phyloP scores from a whole-genome alignment of 2,888 invertebrate species.

The Caenorhabditis sp. region DNA sequence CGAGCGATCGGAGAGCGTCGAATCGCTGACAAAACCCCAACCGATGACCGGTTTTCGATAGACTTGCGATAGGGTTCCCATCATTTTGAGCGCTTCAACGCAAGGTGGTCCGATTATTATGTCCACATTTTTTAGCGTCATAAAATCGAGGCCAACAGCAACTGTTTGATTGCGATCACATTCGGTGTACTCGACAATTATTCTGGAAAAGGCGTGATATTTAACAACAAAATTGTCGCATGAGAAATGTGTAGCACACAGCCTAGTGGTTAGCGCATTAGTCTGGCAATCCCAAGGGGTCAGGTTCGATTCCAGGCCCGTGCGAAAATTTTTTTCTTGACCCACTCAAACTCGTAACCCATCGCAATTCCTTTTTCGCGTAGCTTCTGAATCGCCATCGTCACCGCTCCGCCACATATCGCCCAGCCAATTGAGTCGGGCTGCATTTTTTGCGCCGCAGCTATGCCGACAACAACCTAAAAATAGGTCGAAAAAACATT shows the following conservation, averaged over 20 bases:
- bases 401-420: conserved; percentile 22
- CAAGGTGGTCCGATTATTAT: conserved; percentile 59
- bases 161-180: conserved; percentile 33
- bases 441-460: conserved; percentile 12
- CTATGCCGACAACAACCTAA: conserved; percentile 13
- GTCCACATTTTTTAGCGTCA: conserved; percentile 49
- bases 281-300: too few species aligned
- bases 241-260: too few species aligned
- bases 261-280: too few species aligned
- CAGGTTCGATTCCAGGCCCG: too few species aligned
- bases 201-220: conserved; percentile 14
- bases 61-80: conserved; percentile 27
- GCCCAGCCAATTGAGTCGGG: conserved; percentile 21
- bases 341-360: conserved; percentile 33
- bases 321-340: neutral
- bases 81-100: conserved; percentile 26
- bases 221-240: too few species aligned
- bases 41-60: conserved; percentile 36
- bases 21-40: conserved; percentile 40
- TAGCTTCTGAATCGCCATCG: conserved; percentile 19
- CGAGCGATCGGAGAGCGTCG: conserved; percentile 20
- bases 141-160: conserved; percentile 41
- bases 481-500: neutral
- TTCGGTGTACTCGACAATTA: conserved; percentile 39
- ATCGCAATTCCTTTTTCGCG: conserved; percentile 4